Percentiles rank a stretch among this genome's conserved stretches.
Conservation (phyloP, 1,140 invertebrate genomes). For the Leptinotarsa defecta region DNA sequence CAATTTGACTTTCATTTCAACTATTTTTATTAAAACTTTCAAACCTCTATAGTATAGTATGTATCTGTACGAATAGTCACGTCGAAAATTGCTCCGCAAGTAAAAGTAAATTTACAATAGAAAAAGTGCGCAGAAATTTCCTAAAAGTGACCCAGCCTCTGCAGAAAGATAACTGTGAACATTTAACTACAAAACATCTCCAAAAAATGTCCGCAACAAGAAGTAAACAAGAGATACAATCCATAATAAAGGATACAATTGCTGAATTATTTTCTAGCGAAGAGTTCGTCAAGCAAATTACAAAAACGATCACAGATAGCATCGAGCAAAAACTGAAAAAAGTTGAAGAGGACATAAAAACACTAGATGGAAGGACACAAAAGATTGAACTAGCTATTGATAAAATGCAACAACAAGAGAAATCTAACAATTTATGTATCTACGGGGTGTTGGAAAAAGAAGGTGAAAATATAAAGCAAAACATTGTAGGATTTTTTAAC, state of each 20-base stretch:
- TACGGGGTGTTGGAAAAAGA: slow-evolving; percentile 3
- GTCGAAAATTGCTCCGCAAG: no score
- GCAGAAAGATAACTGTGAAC: no score
- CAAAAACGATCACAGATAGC: neutral
- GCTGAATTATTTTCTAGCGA: slow-evolving; percentile 10
- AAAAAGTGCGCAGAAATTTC: no score
- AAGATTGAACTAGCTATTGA: neutral
- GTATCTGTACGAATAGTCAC: no score
- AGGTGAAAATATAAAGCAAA: neutral
- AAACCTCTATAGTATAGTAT: no score
- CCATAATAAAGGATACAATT: slow-evolving; percentile 11
- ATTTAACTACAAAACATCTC: no score
- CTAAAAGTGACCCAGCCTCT: no score
- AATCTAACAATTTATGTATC: neutral
- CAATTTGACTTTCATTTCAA: no score
- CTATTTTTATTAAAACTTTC: no score
- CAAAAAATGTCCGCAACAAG: slow-evolving; percentile 10
- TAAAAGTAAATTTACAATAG: no score
- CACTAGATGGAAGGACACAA: neutral
- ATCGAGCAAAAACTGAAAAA: slow-evolving; percentile 10
- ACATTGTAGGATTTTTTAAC: neutral
- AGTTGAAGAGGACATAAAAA: slow-evolving; percentile 12
- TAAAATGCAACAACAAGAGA: neutral
- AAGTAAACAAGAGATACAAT: slow-evolving; percentile 16
- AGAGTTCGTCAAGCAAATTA: slow-evolving; percentile 9